Evolutionary conservation across 2,797 vertebrate species (phyloP).

Genomic region (Pipistrellus kuhlii): DNA sequence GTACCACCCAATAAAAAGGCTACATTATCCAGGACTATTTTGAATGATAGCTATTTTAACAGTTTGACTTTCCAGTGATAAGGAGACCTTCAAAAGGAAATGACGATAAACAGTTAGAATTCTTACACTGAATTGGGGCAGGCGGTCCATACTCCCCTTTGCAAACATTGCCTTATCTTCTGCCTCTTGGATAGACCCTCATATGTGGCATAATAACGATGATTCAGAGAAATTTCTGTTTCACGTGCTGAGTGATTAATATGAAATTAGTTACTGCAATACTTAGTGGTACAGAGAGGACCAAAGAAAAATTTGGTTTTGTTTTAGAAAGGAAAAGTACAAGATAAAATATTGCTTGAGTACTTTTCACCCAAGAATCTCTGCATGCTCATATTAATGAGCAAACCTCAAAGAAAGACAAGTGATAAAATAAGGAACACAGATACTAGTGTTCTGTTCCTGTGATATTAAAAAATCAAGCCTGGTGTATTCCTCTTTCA

Average conservation of each 20-base stretch:
- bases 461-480: conserved; percentile 59
- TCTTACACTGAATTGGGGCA: not conserved
- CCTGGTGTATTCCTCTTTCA: conserved; percentile 40
- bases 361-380: conserved; percentile 58
- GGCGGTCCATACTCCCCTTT: not conserved
- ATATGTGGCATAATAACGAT: conserved; percentile 53
- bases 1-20: not conserved
- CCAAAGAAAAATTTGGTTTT: conserved; percentile 57
- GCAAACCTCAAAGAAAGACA: conserved; percentile 43
- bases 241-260: conserved; percentile 72
- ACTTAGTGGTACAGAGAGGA: conserved; percentile 43
- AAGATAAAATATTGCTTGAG: conserved; percentile 30
- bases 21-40: not conserved
- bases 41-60: conserved; percentile 36
- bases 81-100: not conserved
- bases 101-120: conserved; percentile 61
- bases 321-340: conserved; percentile 69
- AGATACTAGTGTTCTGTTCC: conserved; percentile 40
- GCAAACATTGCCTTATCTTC: conserved; percentile 52
- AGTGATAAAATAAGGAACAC: conserved; percentile 41
- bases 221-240: conserved; percentile 62
- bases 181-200: not conserved
- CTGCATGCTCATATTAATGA: conserved; percentile 58
- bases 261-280: conserved; percentile 69
- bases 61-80: not conserved